Evolutionary conservation across 2,888 invertebrate species (phyloP), one percentile per base, ranked within the genome.

Genomic region (Atethmia centrago): DNA sequence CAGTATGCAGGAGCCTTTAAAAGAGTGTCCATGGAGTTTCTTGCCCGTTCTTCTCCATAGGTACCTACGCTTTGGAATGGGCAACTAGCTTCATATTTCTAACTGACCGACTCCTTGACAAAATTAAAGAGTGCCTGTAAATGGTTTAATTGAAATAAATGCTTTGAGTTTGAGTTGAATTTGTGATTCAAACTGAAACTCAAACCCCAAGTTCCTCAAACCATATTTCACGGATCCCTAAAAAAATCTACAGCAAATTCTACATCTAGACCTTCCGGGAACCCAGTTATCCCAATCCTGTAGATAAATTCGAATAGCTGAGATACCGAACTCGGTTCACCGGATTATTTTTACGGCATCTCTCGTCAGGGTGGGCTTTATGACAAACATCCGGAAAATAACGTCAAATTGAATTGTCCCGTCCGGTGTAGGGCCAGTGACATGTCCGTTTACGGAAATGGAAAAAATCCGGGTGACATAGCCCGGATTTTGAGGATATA

Each of bases 331-430:
- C 68, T 62, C 53, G 66, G 72, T 40, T 28, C 21, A 40, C 71
- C 42, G 70, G 84, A 86, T 88, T 85, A 88, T 79, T 82, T 86
- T 83, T 84, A 85, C 86, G 75, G 66, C 58, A 49, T 63, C 59
- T 64, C 70, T 61, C 74, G 69, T 84, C 76, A 71, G 70, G 73
- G 56, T 49, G 63, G 47, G 76, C 58, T 77, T 71, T 68, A 73
- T 73, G 80, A 74, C 83, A 80, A 79, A 74, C 83, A 85, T 82
- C 83, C 85, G 85, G 86, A 85, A 89, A 91, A 90, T 90, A 85
- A 87, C 79, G 83, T 82, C 81, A 88, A 91, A 92, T 91, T 89
- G 88, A 89, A 89, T 90, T 76, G 73, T 82, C 69, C 58, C 68
- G 80, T 69, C 71, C 74, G 62, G 42, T 53, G 42, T 62, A 31